These are phyloP conservation scores for Drosophila seguyi DNA, from an alignment of 1,140 invertebrate genomes.

Conservation along the genomic window DNA sequence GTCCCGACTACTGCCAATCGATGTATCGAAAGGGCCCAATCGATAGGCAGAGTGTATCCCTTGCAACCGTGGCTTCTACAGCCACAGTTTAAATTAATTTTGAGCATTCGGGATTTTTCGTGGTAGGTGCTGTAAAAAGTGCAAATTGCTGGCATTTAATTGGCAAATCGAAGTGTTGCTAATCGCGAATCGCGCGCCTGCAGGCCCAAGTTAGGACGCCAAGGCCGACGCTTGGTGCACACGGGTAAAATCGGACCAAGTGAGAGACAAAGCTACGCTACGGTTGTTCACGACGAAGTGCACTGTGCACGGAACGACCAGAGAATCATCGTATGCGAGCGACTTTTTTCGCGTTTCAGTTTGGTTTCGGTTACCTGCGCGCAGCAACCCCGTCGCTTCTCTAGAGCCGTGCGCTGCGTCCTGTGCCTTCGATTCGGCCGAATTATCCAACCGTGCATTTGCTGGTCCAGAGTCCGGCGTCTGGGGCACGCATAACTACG, in stretches of 20 bases:
- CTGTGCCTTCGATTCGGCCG: slow-evolving; percentile 23
- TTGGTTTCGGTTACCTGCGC: slow-evolving; percentile 77
- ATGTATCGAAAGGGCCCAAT: slow-evolving; percentile 27
- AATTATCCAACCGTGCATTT: slow-evolving; percentile 20
- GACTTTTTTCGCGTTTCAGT: slow-evolving; percentile 76
- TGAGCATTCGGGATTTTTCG: slow-evolving; percentile 40
- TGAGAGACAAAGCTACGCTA: slow-evolving; percentile 75
- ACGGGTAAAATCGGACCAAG: slow-evolving; percentile 40
- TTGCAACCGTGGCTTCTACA: slow-evolving; percentile 69
- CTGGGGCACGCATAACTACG: slow-evolving; percentile 13
- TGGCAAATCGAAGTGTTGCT: slow-evolving; percentile 2
- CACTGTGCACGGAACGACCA: slow-evolving; percentile 53
- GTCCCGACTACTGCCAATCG: background rate
- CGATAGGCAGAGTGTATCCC: slow-evolving; percentile 41
- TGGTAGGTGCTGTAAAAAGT: slow-evolving; percentile 4
- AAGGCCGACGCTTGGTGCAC: slow-evolving; percentile 4
- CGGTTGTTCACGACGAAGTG: slow-evolving; percentile 67
- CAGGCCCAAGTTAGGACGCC: background rate
- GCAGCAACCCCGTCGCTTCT: slow-evolving; percentile 67
- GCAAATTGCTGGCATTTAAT: background rate
- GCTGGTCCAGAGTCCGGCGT: slow-evolving; percentile 21
- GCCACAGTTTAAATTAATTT: slow-evolving; percentile 81
- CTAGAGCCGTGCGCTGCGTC: slow-evolving; percentile 37
- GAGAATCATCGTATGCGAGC: slow-evolving; percentile 70
- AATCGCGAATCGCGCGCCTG: background rate